Conservation (phyloP, 2,888 invertebrate genomes). For the Tromatobia lineatoria region DNA sequence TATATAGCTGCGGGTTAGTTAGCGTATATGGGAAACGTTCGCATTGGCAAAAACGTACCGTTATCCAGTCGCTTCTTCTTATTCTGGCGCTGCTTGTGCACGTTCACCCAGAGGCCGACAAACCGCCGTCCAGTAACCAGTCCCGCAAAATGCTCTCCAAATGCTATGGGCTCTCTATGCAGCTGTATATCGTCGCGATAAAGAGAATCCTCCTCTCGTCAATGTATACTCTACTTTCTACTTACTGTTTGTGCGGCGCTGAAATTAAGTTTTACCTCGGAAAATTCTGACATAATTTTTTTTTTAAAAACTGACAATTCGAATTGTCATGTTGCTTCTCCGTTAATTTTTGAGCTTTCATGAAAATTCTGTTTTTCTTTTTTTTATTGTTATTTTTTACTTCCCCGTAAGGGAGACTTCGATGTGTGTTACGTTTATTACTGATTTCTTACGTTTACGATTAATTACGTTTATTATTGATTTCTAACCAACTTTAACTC, state of each 20-base stretch:
- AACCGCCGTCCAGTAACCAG: slow-evolving; percentile 20
- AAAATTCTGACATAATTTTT: too few relatives aligned
- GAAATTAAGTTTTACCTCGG: too few relatives aligned
- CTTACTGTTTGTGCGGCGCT: slow-evolving; percentile 12
- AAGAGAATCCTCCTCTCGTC: not conserved
- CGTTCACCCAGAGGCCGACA: slow-evolving; percentile 41
- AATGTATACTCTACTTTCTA: not conserved
- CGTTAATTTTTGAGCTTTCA: too few relatives aligned
- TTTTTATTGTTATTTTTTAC: too few relatives aligned
- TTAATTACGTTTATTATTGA: too few relatives aligned
- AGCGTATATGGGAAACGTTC: slow-evolving; percentile 44
- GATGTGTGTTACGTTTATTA: too few relatives aligned
- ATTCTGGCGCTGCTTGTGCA: slow-evolving; percentile 10
- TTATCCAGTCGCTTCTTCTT: slow-evolving; percentile 36
- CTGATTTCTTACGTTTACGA: too few relatives aligned
- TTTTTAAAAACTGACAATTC: too few relatives aligned
- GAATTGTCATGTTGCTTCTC: too few relatives aligned
- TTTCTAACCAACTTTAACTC: too few relatives aligned
- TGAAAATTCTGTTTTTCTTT: too few relatives aligned
- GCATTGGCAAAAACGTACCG: slow-evolving; percentile 46
- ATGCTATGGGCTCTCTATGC: slow-evolving; percentile 15
- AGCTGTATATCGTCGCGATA: slow-evolving; percentile 4
- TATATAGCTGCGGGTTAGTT: slow-evolving; percentile 32
- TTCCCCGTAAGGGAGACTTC: too few relatives aligned
- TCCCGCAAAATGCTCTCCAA: slow-evolving; percentile 40